Percentiles rank a stretch among this genome's conserved stretches.
These are phyloP conservation scores for Amphiura filiformis DNA, from an alignment of 35 echinoderm and acorn worm species.

Conservation along the genomic window DNA sequence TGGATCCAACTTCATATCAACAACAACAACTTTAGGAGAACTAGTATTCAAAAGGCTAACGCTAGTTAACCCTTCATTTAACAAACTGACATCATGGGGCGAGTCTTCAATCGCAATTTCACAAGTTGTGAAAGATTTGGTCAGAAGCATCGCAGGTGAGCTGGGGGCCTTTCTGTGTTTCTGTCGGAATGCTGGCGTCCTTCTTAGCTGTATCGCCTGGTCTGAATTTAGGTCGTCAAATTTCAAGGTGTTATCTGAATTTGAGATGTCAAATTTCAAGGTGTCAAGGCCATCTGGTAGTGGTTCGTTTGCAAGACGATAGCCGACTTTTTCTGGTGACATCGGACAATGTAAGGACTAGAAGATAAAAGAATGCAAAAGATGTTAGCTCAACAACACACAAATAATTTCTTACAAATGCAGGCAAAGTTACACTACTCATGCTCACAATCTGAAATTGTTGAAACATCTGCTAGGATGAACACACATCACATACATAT, in stretches of 20 bases:
- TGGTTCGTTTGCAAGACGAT: slow-evolving; percentile 49
- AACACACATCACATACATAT: no score
- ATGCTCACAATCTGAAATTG: no score
- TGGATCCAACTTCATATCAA: slow-evolving; percentile 24
- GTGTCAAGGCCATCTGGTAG: slow-evolving; percentile 33
- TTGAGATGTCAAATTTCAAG: slow-evolving; percentile 1
- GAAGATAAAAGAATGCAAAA: neutral
- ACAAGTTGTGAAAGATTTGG: neutral
- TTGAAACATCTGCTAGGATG: no score
- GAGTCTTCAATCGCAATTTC: neutral
- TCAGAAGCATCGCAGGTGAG: slow-evolving; percentile 49
- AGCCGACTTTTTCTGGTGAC: slow-evolving; percentile 43
- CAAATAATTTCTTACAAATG: no score
- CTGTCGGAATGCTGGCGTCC: slow-evolving; percentile 4
- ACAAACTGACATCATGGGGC: neutral
- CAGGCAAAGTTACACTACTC: no score
- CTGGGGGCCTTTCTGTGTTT: slow-evolving; percentile 47
- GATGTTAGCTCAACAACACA: no score
- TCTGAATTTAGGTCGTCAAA: neutral
- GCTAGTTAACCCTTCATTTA: neutral
- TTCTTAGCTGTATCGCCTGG: neutral
- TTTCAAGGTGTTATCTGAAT: no score
- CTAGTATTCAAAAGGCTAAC: neutral
- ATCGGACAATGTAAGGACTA: neutral
- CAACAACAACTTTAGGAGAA: slow-evolving; percentile 50